Evolutionary conservation across 2,113 vertebrate species (phyloP), one percentile per base, ranked within the genome.

Genomic region (Motacilla tschutschensis): DNA sequence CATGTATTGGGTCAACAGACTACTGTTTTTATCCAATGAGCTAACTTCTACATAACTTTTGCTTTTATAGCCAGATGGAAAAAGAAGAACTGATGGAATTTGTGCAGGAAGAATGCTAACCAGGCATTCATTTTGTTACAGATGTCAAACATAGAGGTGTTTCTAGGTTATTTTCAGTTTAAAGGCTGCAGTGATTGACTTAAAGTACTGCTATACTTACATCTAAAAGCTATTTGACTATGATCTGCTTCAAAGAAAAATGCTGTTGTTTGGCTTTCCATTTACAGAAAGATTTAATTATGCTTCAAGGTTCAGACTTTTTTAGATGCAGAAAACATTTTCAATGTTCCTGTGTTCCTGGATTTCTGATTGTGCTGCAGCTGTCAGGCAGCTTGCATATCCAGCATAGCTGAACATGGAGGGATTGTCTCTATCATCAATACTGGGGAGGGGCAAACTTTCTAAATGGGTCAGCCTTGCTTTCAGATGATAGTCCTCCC

Each of bases 231-330:
- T 67, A 35, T 63, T 85, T 83, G 35, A 43, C 69, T 72, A 26
- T 20, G 17, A 64, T 70, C 54, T 75, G 46, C 1, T 1, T 76
- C 43, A 70, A 75, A 93, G 58, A 59, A 86, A 90, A 94, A 87
- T 74, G 29, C 29, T 14, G 36, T 75, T 85, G 62, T 83, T 84
- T 65, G 50, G 40, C 41, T 85, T 90, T 83, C 72, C 55, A 50
- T 85, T 88, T 96, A 70, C 29, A 72, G 76, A 65, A 89, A 67
- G 44, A 53, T 64, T 87, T 91, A 87, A 90, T 89, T 83, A 80
- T 60, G 58, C 28, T 79, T 71, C 8, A 62, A 81, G 35, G 57
- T 63, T 82, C 59, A 67, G 65, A 47, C 18, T 7, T 21, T 66
- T 90, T 90, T 62, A 72, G 89, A 74, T 26, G 4, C 51, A 72